Evolutionary conservation across 2,888 invertebrate species (phyloP), one percentile per base, ranked within the genome.

Genomic region (Hypolimnas misippus): DNA sequence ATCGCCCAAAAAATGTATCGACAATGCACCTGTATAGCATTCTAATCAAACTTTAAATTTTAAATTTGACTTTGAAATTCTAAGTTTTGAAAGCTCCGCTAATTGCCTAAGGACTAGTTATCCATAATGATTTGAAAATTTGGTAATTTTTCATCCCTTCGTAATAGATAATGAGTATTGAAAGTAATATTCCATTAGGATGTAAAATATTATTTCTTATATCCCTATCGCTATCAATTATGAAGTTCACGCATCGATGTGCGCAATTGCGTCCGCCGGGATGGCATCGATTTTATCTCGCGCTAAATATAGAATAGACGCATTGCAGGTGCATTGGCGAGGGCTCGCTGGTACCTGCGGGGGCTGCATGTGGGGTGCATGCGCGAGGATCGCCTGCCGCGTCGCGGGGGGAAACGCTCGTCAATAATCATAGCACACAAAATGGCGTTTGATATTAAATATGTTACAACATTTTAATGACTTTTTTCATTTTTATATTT

Each of bases 121-220:
- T n/a, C n/a, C n/a, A 56, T 17, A 46, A 56, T n/a, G n/a, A 56
- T 17, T n/a, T 21, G 21, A 46, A 44, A 46, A 25, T 25, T 25
- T 25, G 25, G 44, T 12, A 46, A 40, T 6, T 40, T 7, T 0
- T 25, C 25, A 25, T 2, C 25, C 25, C 2, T 25, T 5, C 25
- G 5, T 25, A 25, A 25, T 25, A 25, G 5, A 3, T 25, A 5
- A 25, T 25, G 25, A 5, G n/a, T n/a, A n/a, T n/a, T n/a, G n/a
- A n/a, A n/a, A n/a, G n/a, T n/a, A n/a, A n/a, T n/a, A n/a, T n/a
- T n/a, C n/a, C n/a, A n/a, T n/a, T n/a, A n/a, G n/a, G n/a, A n/a
- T n/a, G n/a, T n/a, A n/a, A n/a, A n/a, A n/a, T n/a, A n/a, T n/a
- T n/a, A n/a, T n/a, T n/a, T n/a, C n/a, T n/a, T n/a, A n/a, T n/a